phyloP scores from a whole-genome alignment of 2,113 vertebrate species.

The Pogonocichla stellata region DNA sequence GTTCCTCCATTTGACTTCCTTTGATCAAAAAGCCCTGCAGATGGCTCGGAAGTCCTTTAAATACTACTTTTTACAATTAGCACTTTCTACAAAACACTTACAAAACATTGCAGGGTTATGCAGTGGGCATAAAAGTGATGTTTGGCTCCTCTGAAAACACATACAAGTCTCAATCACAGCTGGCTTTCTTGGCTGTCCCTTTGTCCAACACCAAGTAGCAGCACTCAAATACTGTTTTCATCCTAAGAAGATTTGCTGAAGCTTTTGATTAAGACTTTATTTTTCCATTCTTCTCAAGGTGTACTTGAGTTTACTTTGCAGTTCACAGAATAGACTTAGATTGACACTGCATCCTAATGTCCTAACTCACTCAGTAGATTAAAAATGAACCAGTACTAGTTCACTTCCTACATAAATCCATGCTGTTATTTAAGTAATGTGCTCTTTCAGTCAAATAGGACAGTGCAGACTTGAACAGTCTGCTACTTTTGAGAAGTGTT shows the following conservation, averaged over 20 bases:
- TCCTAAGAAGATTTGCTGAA: background rate
- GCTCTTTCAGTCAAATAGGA: background rate
- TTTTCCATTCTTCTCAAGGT: background rate
- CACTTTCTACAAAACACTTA: background rate
- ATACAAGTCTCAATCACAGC: background rate
- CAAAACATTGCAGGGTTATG: background rate
- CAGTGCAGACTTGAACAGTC: rapidly evolving
- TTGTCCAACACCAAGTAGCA: background rate
- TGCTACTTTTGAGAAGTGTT: background rate
- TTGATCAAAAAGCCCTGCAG: background rate
- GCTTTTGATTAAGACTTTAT: background rate
- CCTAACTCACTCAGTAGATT: background rate
- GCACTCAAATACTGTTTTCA: background rate
- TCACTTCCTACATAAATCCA: background rate
- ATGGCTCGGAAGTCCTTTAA: background rate
- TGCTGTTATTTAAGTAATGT: background rate
- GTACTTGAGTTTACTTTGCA: background rate
- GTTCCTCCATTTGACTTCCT: background rate
- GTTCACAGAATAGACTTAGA: background rate
- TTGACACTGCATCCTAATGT: background rate
- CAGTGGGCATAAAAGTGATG: background rate
- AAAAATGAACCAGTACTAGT: background rate
- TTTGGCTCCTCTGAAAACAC: background rate
- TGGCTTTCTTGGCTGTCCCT: background rate
- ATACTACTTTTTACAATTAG: background rate